Percentiles rank a stretch among this genome's conserved stretches.
phyloP scores from a whole-genome alignment of 2,888 invertebrate genomes.

The Diploptera punctata region DNA sequence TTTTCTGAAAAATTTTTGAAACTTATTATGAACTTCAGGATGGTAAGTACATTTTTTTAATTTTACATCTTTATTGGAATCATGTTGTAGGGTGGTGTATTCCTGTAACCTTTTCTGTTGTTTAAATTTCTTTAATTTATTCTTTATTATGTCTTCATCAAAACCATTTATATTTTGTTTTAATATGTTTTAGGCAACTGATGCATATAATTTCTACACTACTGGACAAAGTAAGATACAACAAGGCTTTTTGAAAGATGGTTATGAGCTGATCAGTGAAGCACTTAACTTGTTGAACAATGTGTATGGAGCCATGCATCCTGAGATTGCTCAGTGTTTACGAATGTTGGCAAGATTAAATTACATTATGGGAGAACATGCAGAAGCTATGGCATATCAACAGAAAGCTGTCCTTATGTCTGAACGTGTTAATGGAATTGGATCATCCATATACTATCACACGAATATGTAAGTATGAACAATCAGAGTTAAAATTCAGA shows the following conservation, averaged over 20 bases:
- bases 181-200: constrained; percentile 88
- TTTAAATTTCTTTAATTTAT: too few relatives aligned
- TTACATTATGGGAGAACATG: constrained; percentile 96
- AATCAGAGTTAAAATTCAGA: too few relatives aligned
- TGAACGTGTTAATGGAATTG: constrained; percentile 96
- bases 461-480: constrained; percentile 97
- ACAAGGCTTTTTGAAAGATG: constrained; percentile 91
- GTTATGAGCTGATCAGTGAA: constrained; percentile 95
- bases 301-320: constrained; percentile 99
- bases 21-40: too few relatives aligned
- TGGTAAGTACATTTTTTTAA: too few relatives aligned
- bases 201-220: constrained; percentile 98
- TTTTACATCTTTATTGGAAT: too few relatives aligned
- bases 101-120: too few relatives aligned
- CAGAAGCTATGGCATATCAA: constrained; percentile 95
- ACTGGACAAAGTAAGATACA: constrained; percentile 97
- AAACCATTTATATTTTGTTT: too few relatives aligned
- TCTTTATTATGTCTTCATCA: too few relatives aligned
- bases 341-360: constrained; percentile 95
- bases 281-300: constrained; percentile 94
- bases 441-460: constrained; percentile 98
- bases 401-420: constrained; percentile 99
- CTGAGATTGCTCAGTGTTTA: constrained; percentile 95
- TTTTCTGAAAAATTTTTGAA: too few relatives aligned
- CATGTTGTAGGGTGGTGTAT: too few relatives aligned